Base-by-base conservation (phyloP, 2,113 vertebrate species). In the Rhagologus leucostigma region DNA sequence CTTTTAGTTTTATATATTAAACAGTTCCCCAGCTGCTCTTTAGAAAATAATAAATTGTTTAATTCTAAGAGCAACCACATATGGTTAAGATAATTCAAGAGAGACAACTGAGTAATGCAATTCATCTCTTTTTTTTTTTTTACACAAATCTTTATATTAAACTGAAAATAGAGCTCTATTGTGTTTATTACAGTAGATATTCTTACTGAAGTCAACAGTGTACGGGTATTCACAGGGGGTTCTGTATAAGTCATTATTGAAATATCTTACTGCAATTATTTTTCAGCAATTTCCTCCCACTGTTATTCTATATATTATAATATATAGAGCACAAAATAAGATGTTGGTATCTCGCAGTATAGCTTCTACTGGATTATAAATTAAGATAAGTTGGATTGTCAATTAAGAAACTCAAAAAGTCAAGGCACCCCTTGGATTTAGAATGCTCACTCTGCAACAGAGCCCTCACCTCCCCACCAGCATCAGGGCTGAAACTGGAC, bases 41-140 rank as follows among this genome's bases (percentile, higher is more conserved):
- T 95, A 97, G 90, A 97, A 96, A 97, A 97, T 89, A 97, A 97
- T 91, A 95, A 94, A 95, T 95, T 86, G 71, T 46, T 95, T 97
- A 96, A 95, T 97, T 97, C 97, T 97, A 97, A 96, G 47, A 94
- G 69, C 79, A 94, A 78, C 88, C 90, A 93, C 88, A 93, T 67
- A 95, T 84, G 89, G 90, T 84, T 95, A 92, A 87, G 68, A 91
- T 90, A 88, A 97, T 96, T 97, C 91, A 95, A 90, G 79, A 95
- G 71, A 94, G 53, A 90, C 30, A 96, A 91, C 69, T 53, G 37
- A 84, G 52, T 93, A 86, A 88, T 39, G 26, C 52, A 87, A 79
- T 94, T 95, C 22, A 74, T 97, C 46, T 87, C 3, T 24, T 67
- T 80, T 33, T 33, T 14, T 41, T 82, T 90, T 94, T 94, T 94